Evolutionary conservation across 1,140 invertebrate genomes (phyloP), one percentile per base, ranked within the genome.

Genomic region (Mercenaria mercenaria): DNA sequence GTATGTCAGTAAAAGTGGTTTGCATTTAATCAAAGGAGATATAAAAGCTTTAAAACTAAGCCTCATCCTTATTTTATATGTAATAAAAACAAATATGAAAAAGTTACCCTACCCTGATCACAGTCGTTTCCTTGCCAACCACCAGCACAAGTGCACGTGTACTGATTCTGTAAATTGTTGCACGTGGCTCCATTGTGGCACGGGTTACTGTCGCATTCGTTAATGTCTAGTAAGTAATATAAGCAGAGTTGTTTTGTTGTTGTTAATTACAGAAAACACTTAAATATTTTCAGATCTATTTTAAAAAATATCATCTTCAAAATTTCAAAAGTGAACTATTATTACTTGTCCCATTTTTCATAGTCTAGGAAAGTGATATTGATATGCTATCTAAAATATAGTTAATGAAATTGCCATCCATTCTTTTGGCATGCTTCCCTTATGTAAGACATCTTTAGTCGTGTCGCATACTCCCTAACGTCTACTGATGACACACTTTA

Each of bases 131-230:
- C 69, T 34, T 6, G 23, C 34, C 41, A 74, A 26, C 69, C 69
- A 15, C 41, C 34, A 3, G 69, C 69, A 26, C 81, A 83, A 0
- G 81, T 83, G 18, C 77, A 80, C 1, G 50, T 20, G 47, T 59
- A 80, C 11, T 43, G 18, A 37, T 80, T 59, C 10, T 8, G 13
- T 11, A 34, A 26, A 59, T 80, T 37, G 8, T 32, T 52, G 29
- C 77, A 80, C n/a, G 77, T 80, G 26, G 39, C 77, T 15, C 77
- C 77, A 37, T 80, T 56, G 3, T 50, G 15, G 50, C 77, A 80
- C 11, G 77, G 47, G 50, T 47, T 80, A 20, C 77, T 80, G 50
- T 15, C 50, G 56, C 77, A 80, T 59, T 59, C 77, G 13, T 80
- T n/a, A 8, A 59, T 39, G n/a, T 56, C 77, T 80, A 26, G 26